phyloP scores from a whole-genome alignment of 2,797 vertebrate genomes.

The Apogon talboti region DNA sequence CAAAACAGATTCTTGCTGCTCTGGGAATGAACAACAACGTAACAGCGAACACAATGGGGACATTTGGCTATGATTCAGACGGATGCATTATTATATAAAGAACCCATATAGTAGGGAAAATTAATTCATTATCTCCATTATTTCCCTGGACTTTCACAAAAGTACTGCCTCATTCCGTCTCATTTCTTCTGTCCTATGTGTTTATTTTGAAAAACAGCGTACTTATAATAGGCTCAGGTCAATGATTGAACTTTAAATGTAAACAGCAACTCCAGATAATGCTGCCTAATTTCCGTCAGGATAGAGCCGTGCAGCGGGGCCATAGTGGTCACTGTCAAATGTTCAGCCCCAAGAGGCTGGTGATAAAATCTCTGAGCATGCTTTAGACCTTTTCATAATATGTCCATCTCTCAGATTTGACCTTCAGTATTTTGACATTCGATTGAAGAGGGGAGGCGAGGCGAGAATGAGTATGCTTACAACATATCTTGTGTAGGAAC shows the following conservation, averaged over 20 bases:
- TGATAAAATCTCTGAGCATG: conserved; percentile 67
- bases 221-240: conserved; percentile 6
- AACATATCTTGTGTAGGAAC: no score
- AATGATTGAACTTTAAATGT: conserved; percentile 27
- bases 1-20: conserved; percentile 72
- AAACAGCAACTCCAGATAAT: conserved; percentile 12
- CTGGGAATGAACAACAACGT: conserved; percentile 60
- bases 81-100: conserved; percentile 36
- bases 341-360: conserved; percentile 35
- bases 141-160: conserved; percentile 37
- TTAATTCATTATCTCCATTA: conserved; percentile 45
- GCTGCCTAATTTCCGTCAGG: conserved; percentile 14
- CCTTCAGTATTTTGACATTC: conserved; percentile 82
- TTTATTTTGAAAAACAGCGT: conserved; percentile 23
- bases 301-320: conserved; percentile 3
- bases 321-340: conserved; percentile 39
- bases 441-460: conserved; percentile 60
- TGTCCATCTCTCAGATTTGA: conserved; percentile 79
- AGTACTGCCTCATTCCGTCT: background rate
- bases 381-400: conserved; percentile 75
- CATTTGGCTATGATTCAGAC: conserved; percentile 51
- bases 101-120: conserved; percentile 12
- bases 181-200: conserved; percentile 2
- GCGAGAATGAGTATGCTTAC: conserved; percentile 34
- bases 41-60: conserved; percentile 44